Percentiles rank a stretch among this genome's conserved stretches.
These are phyloP conservation scores for Rhagologus leucostigma DNA, from an alignment of 2,113 vertebrate genomes.

Conservation along the genomic window DNA sequence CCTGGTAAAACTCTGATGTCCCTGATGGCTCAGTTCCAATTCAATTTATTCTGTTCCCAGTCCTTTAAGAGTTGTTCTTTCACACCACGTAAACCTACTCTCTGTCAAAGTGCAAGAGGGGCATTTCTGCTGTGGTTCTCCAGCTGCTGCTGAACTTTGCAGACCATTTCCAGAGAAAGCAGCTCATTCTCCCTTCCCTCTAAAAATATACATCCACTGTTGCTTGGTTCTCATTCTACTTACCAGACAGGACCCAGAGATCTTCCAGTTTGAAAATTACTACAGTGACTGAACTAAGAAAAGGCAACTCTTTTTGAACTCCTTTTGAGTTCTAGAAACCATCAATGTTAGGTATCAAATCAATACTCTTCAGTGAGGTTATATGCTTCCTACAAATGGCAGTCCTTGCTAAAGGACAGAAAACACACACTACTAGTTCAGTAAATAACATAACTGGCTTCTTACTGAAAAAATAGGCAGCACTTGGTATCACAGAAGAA, in stretches of 20 bases:
- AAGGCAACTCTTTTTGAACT: not conserved
- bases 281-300: not conserved
- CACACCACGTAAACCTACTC: not conserved
- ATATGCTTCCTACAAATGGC: not conserved
- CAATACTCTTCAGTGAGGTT: not conserved
- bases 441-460: not conserved
- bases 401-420: not conserved
- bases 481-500: not conserved
- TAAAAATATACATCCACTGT: not conserved
- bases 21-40: not conserved
- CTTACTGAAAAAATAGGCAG: not conserved
- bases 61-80: not conserved
- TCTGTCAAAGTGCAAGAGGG: not conserved
- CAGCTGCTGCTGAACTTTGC: not conserved
- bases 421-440: not conserved
- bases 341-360: not conserved
- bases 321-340: not conserved
- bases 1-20: not conserved
- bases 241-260: not conserved
- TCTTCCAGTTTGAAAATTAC: not conserved
- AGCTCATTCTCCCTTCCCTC: not conserved
- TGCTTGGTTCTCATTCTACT: not conserved
- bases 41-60: not conserved
- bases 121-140: not conserved
- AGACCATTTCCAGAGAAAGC: not conserved